phyloP scores from a whole-genome alignment of 1,140 invertebrate genomes.

The Teleogryllus occipitalis region DNA sequence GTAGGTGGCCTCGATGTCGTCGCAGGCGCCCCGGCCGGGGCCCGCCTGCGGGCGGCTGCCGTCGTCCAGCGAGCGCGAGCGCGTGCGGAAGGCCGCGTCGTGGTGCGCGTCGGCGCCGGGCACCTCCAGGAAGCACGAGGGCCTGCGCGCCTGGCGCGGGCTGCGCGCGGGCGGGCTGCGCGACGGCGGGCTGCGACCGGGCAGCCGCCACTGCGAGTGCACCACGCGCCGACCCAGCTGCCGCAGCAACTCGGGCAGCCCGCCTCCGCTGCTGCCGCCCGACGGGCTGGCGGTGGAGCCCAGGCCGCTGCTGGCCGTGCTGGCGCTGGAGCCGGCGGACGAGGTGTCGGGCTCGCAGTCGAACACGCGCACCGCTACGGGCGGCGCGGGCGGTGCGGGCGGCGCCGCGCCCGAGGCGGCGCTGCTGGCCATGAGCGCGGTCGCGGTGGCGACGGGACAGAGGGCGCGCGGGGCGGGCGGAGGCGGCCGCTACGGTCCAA shows the following conservation, averaged over 20 bases:
- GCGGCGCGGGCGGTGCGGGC: not conserved
- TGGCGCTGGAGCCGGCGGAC: not conserved
- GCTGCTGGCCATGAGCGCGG: not conserved
- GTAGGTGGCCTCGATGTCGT: constrained; percentile 71
- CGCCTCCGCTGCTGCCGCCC: not conserved
- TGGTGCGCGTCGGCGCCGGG: constrained; percentile 36
- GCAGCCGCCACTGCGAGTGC: constrained; percentile 1
- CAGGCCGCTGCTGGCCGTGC: not conserved
- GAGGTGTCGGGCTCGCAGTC: constrained; percentile 2
- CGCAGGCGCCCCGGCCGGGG: constrained; percentile 31
- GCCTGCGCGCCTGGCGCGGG: constrained; percentile 33
- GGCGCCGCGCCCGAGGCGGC: not conserved
- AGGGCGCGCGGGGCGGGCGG: too few relatives aligned
- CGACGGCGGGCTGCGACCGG: not conserved
- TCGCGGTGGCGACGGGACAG: too few relatives aligned
- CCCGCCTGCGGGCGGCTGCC: constrained; percentile 37
- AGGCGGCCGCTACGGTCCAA: too few relatives aligned
- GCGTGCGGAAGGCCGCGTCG: constrained; percentile 56
- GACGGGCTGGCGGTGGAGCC: not conserved
- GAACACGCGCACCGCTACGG: not conserved
- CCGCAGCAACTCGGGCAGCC: not conserved
- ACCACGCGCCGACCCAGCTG: not conserved
- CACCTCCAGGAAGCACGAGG: constrained; percentile 20
- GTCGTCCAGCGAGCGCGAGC: constrained; percentile 67
- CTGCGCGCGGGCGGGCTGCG: constrained; percentile 33